Evolutionary conservation across 2,888 invertebrate genomes (phyloP), one percentile per base, ranked within the genome.

Genomic region (Timema podura): DNA sequence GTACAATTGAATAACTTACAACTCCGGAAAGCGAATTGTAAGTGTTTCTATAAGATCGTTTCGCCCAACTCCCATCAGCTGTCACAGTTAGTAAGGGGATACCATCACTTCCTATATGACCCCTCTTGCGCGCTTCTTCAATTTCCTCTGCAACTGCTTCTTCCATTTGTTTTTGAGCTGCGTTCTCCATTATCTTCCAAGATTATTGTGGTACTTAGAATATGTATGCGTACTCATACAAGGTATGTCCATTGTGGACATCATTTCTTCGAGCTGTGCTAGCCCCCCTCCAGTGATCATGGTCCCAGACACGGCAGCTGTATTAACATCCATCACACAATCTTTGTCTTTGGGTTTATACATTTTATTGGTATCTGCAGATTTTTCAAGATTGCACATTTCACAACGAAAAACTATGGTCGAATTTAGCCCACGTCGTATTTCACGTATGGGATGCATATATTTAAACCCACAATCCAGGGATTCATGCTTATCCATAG

Each of bases 301-400:
- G 13, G 65, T 65, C 15, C 65, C 46, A 73, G 66, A 67, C 68
- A 57, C 74, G 76, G 49, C 69, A 51, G n/a, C 46, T 46, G 10
- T 46, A 65, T 65, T 46, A 48, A 65, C 65, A 47, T 65, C n/a
- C 7, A 65, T 65, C 13, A 10, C 8, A n/a, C 46, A 11, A 11
- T 10, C 11, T 65, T 65, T 46, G 46, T 46, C 47, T 11, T 47
- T 45, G 8, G 61, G 61, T 10, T 61, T 45, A 11, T 44, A 61
- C 61, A 30, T 44, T 30, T 30, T 30, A 30, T 51, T n/a, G 13
- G 51, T 13, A 13, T n/a, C 13, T 10, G 46, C 65, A 47, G 10
- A 47, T 9, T 30, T 16, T 65, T 46, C 65, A 13, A 65, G 6
- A 11, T 47, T 65, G 6, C 65, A 65, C 46, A 65, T 47, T n/a